phyloP scores from a whole-genome alignment of 2,888 invertebrate species.

The Clepsis dumicolana region DNA sequence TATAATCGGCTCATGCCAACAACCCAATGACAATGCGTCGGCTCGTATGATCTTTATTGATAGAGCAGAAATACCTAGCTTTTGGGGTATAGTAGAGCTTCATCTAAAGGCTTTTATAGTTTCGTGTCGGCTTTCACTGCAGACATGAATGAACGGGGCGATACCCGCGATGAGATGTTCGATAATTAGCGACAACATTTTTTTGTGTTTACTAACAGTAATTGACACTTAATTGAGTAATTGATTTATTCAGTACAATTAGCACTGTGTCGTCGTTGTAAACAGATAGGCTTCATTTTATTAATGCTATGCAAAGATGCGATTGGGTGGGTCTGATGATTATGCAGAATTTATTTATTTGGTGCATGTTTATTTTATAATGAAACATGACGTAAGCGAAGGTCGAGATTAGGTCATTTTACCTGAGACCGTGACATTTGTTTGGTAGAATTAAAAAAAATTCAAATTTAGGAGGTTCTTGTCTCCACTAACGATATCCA shows the following conservation, averaged over 20 bases:
- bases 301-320: too few relatives aligned
- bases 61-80: too few relatives aligned
- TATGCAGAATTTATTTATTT: neutral
- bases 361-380: neutral
- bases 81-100: too few relatives aligned
- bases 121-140: neutral
- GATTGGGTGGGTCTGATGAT: neutral
- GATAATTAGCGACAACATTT: conserved; percentile 15
- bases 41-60: too few relatives aligned
- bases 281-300: conserved; percentile 1
- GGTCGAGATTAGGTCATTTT: neutral
- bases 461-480: neutral
- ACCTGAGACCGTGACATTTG: conserved; percentile 3
- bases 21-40: too few relatives aligned
- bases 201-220: conserved; percentile 16
- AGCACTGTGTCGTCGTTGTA: neutral
- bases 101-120: too few relatives aligned
- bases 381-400: neutral
- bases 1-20: too few relatives aligned
- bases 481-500: neutral
- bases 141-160: neutral
- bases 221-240: conserved; percentile 19
- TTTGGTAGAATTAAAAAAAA: neutral
- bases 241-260: neutral
- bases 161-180: conserved; percentile 12